A percentile compares a stretch with the other conserved stretches of the same genome.
Evolutionary conservation across 2,797 vertebrate genomes (phyloP).

Genomic region (Anniella stebbinsi): DNA sequence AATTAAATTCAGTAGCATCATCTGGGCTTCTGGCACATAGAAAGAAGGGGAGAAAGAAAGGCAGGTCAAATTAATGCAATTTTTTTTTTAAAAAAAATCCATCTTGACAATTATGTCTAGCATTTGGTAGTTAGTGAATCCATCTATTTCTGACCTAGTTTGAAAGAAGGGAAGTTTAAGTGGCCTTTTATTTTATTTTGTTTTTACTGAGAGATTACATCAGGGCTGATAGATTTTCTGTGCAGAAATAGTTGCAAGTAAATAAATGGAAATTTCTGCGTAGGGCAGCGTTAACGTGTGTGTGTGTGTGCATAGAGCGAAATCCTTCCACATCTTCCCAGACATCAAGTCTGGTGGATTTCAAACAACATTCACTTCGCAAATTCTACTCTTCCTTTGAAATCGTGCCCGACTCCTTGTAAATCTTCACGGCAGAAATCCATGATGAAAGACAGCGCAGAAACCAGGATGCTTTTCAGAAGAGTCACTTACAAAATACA

Average conservation of each 20-base stretch:
- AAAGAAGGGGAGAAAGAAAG: constrained; percentile 37
- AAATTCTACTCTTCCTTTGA: constrained; percentile 16
- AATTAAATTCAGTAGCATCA: constrained; percentile 55
- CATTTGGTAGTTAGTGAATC: constrained; percentile 31
- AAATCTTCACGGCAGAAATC: constrained; percentile 18
- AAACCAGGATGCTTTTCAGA: constrained; percentile 34
- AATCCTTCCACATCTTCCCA: constrained; percentile 5
- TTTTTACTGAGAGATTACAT: background rate
- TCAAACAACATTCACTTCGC: constrained; percentile 28
- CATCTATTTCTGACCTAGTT: constrained; percentile 23
- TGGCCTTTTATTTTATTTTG: background rate
- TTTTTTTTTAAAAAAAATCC: constrained; percentile 49
- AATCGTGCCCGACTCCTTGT: constrained; percentile 31
- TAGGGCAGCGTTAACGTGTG: background rate
- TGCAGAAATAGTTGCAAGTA: constrained; percentile 9
- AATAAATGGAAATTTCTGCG: background rate
- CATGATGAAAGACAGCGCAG: constrained; percentile 45
- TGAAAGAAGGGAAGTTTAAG: constrained; percentile 4
- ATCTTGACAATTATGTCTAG: background rate
- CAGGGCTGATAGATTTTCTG: background rate
- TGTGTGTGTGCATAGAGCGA: background rate
- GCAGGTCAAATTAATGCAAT: constrained; percentile 38
- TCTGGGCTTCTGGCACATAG: constrained; percentile 56
- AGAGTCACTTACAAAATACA: constrained; percentile 24
- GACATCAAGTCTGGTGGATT: constrained; percentile 12